These are phyloP conservation scores for Limulus polyphemus DNA, from an alignment of 2,888 invertebrate genomes.

Conservation along the genomic window DNA sequence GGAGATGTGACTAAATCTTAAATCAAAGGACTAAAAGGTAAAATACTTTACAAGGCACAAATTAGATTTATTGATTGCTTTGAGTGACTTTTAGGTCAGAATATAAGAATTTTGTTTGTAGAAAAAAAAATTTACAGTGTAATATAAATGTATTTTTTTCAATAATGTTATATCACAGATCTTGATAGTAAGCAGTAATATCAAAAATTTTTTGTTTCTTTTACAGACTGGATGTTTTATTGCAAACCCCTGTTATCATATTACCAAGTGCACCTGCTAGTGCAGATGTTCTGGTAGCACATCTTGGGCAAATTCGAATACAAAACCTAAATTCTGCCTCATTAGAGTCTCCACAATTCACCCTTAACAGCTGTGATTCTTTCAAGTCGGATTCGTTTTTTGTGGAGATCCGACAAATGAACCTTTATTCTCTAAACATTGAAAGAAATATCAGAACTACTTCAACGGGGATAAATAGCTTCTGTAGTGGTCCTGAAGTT, in stretches of 20 bases:
- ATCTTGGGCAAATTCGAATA: conserved; percentile 71
- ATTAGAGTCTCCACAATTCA: conserved; percentile 4
- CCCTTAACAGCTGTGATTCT: conserved; percentile 4
- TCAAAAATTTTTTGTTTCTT: conserved; percentile 5
- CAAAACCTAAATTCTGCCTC: conserved; percentile 15
- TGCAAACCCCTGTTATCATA: conserved; percentile 84
- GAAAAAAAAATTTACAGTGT: too few species aligned
- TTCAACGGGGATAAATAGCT: background rate
- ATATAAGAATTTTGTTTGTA: too few species aligned
- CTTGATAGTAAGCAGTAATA: conserved; percentile 30
- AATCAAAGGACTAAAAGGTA: too few species aligned
- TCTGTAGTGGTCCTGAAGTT: too few species aligned
- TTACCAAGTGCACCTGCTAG: conserved; percentile 65
- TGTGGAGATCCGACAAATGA: conserved; percentile 72
- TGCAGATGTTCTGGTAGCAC: conserved; percentile 73
- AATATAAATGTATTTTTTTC: too few species aligned
- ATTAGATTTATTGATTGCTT: too few species aligned
- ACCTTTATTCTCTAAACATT: conserved; percentile 63
- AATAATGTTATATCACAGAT: background rate
- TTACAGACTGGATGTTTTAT: conserved; percentile 51
- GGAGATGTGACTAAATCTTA: too few species aligned
- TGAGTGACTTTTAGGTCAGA: too few species aligned
- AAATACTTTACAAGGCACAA: too few species aligned
- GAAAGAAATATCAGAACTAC: conserved; percentile 28
- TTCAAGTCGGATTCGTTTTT: conserved; percentile 22